Evolutionary conservation across 2,797 vertebrate species (phyloP), one percentile per base, ranked within the genome.

Genomic region (Echeneis naucrates): DNA sequence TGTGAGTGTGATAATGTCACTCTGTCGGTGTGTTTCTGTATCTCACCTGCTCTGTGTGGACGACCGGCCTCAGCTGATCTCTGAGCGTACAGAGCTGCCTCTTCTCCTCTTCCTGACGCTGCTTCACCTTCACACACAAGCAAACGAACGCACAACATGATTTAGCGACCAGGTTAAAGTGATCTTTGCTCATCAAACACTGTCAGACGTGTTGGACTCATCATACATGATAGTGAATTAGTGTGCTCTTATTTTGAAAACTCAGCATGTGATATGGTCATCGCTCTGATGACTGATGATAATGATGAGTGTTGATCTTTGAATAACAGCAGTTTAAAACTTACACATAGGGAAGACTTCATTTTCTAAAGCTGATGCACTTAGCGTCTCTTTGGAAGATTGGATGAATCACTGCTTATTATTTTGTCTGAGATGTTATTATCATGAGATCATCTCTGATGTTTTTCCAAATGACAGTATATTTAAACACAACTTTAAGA

Each of bases 31-130:
- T 5, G 58, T 74, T 27, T 32, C 33, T 19, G 45, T 64, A 1
- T 77, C 67, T 80, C 63, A 90, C 90, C 89, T 90, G 88, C 48
- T 91, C 87, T 2, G 80, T 70, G 80, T 82, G 73, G 55, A 90
- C 87, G 0, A 83, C 87, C 0, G 89, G 89, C 73, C 91, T 88
- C 79, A 96, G 94, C 79, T 94, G 93, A 80, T 96, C 94, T 62
- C 92, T 84, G 64, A 96, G 92, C 16, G 88, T 10, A 68, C 91
- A 95, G 67, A 96, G 86, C 71, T 94, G 94, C 75, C 80, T 88
- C 84, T 95, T 96, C 89, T 95, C 95, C 77, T 96, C 93, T 0
- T 96, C 95, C 81, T 96, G 95, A 60, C 86, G 87, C 80, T 93
- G 89, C 80, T 96, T 96, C 87, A 95, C 94, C 95, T 97, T 88